Evolutionary conservation across 2,888 invertebrate genomes (phyloP), one percentile per base, ranked within the genome.

Genomic region (Drosophila neutralis): DNA sequence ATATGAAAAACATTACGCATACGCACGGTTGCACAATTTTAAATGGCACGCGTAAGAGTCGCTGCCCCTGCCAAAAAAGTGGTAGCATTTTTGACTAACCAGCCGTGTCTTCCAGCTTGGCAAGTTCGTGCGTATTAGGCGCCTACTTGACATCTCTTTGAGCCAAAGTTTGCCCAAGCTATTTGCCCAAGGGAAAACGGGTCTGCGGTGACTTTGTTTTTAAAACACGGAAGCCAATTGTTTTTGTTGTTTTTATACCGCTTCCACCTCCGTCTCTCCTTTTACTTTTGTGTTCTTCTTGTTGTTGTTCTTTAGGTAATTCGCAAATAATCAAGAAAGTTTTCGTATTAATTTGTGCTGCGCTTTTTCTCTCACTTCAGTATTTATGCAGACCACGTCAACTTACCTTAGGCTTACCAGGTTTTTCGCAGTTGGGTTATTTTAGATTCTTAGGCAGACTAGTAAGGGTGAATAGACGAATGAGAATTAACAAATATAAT

Each of bases 1-100:
- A 87, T 86, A 86, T 86, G 88, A 86, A 86, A 86, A 87, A 87
- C 89, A 87, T 87, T 89, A 87, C 75, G 82, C 89, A 89, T 87
- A 87, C 87, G 87, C 87, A 87, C 87, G 87, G 87, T 81, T 87
- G 87, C 89, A 84, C 87, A 89, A 89, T 87, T 89, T 89, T 89
- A 87, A 87, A 87, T 89, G 78, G 87, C 84, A 84, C 87, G 87
- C 85, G 75, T 82, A 86, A 86, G 68, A 80, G 78, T 76, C 78
- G 61, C 56, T 58, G 48, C 61, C 61, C 42, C 67, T 35, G 63
- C 40, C 49, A 52, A 58, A 61, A 27, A 24, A 24, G 51, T 51
- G 35, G 56, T 65, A 56, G 66, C 69, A 70, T 76, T 85, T 78
- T 88, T 78, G 78, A 82, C 89, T 88, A 87, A 86, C 88, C 83